Evolutionary conservation across 2,888 invertebrate genomes (phyloP).

Genomic region (Chaetogeoica ovagalla): DNA sequence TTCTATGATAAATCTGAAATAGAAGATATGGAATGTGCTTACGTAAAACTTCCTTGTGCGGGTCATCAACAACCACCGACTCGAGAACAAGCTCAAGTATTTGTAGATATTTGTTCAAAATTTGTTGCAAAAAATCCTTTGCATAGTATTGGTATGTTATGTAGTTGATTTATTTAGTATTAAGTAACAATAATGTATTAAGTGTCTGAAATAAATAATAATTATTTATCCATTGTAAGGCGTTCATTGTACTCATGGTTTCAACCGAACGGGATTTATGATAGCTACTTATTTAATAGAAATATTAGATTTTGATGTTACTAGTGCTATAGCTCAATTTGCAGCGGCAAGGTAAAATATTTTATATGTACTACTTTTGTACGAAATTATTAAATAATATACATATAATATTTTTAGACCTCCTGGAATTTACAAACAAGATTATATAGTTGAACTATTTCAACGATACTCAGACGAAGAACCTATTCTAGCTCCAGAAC

Average conservation of each 20-base stretch:
- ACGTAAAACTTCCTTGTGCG: slow-evolving; percentile 85
- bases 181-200: neutral
- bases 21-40: slow-evolving; percentile 75
- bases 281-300: slow-evolving; percentile 89
- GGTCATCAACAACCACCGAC: slow-evolving; percentile 94
- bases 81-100: slow-evolving; percentile 78
- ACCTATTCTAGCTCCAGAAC: slow-evolving; percentile 66
- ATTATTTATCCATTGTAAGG: slow-evolving; percentile 61
- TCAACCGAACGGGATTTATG: slow-evolving; percentile 96
- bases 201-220: neutral
- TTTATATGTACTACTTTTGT: slow-evolving; percentile 29
- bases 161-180: neutral
- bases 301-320: slow-evolving; percentile 78
- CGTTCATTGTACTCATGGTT: slow-evolving; percentile 97
- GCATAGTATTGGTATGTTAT: slow-evolving; percentile 68
- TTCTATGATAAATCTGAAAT: slow-evolving; percentile 87
- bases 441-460: slow-evolving; percentile 88
- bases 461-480: slow-evolving; percentile 64
- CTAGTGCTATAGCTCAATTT: slow-evolving; percentile 80
- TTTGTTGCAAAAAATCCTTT: slow-evolving; percentile 81
- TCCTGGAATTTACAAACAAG: slow-evolving; percentile 96
- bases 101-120: slow-evolving; percentile 76
- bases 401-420: slow-evolving; percentile 65
- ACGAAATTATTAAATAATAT: slow-evolving; percentile 37
- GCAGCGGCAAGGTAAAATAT: slow-evolving; percentile 66